A percentile compares a stretch with the other conserved stretches of the same genome.
phyloP scores from a whole-genome alignment of 2,113 vertebrate species.

The Petrocephalus zakoni region DNA sequence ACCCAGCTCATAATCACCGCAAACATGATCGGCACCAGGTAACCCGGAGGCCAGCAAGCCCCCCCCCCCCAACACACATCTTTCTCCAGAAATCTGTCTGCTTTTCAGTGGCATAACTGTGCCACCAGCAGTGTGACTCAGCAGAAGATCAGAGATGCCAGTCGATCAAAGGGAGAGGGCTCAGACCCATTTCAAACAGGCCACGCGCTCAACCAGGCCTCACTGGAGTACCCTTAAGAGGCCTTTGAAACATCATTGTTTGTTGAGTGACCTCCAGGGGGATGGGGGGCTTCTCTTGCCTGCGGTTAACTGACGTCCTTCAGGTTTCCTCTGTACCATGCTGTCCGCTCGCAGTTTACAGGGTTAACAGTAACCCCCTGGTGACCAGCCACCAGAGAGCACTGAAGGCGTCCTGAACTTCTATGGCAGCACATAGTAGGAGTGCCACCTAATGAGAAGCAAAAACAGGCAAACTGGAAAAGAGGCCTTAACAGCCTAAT shows the following conservation, averaged over 20 bases:
- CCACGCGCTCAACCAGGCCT: neutral
- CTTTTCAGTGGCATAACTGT: neutral
- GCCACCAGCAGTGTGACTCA: neutral
- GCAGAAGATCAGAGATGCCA: neutral
- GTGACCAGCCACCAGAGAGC: conserved; percentile 85
- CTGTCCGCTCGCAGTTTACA: neutral
- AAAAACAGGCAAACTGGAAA: neutral
- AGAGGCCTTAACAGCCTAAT: neutral
- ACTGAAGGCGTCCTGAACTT: conserved; percentile 61
- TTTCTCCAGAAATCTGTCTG: neutral
- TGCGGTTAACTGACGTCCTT: neutral
- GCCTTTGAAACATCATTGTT: neutral
- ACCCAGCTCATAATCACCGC: neutral
- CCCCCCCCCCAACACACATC: neutral
- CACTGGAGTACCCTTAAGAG: neutral
- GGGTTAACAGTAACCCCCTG: neutral
- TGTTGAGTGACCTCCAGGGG: neutral
- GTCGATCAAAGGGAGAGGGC: neutral
- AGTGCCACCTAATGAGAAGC: neutral
- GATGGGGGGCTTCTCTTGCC: neutral
- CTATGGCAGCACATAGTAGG: neutral
- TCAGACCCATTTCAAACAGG: neutral
- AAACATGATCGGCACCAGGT: neutral
- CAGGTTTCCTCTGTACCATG: neutral
- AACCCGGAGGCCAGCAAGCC: neutral